Base-by-base conservation (phyloP, 2,888 invertebrate genomes). In the Zeuzera pyrina region DNA sequence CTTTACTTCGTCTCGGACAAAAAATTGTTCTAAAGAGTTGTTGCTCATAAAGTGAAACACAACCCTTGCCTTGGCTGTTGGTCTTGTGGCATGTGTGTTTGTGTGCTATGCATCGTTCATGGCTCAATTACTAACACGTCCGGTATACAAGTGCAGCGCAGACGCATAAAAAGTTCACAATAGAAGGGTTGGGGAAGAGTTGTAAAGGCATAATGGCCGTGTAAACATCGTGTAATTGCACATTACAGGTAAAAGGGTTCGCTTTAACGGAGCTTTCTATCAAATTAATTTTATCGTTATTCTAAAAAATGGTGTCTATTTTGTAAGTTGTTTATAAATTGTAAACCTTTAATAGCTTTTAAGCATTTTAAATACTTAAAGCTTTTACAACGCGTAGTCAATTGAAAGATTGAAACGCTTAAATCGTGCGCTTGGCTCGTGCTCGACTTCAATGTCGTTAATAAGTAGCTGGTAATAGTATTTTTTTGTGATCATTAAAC, bases 221-320 rank as follows among this genome's bases (percentile, higher is more conserved):
- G 76, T 81, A 81, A 81, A 72, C 68, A 78, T 77, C 79, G 70
- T 70, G 70, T 79, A 79, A 79, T 78, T 74, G 70, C 58, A 57
- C 56, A 53, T 54, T 57, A 59, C 73, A 76, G 69, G 72, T 74
- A 71, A 56, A 72, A 65, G 68, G 68, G 71, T 64, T 67, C 52
- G 35, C 19, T 19, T 19, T 19, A 2, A 7, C 19, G 6, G n/a
- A n/a, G n/a, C n/a, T n/a, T n/a, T n/a, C n/a, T n/a, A n/a, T n/a
- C n/a, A n/a, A n/a, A n/a, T n/a, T n/a, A n/a, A n/a, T n/a, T n/a
- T n/a, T n/a, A n/a, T n/a, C n/a, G n/a, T n/a, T n/a, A n/a, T n/a
- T n/a, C n/a, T n/a, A n/a, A n/a, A n/a, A n/a, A n/a, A n/a, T n/a
- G n/a, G n/a, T n/a, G n/a, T n/a, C n/a, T n/a, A n/a, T n/a, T n/a